A percentile compares a stretch with the other conserved stretches of the same genome.
phyloP scores from a whole-genome alignment of 2,113 vertebrate species.

The Panurus biarmicus region DNA sequence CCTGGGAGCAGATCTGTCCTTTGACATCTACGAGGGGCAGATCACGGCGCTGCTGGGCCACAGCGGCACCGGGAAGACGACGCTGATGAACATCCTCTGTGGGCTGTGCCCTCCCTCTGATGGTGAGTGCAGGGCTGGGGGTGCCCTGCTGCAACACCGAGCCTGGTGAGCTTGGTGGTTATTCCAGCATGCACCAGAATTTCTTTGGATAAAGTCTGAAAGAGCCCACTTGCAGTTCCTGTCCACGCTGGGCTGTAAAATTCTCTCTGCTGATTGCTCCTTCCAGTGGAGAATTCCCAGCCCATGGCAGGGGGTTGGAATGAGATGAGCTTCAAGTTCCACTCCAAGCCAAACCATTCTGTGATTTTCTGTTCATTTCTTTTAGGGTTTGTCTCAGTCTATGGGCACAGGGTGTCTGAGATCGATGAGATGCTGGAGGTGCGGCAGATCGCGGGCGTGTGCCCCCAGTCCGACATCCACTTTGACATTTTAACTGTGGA shows the following conservation, averaged over 20 bases:
- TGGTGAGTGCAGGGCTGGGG: constrained; percentile 54
- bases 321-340: too few relatives aligned
- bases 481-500: constrained; percentile 94
- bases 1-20: constrained; percentile 80
- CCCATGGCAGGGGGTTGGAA: neutral
- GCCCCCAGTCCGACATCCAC: constrained; percentile 93
- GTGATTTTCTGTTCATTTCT: fast-evolving
- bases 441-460: constrained; percentile 89
- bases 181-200: fast-evolving
- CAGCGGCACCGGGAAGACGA: constrained; percentile 94
- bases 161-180: fast-evolving
- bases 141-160: neutral
- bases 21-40: constrained; percentile 95
- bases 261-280: neutral
- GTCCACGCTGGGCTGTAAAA: fast-evolving
- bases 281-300: neutral
- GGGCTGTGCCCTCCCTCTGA: constrained; percentile 85
- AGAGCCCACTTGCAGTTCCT: fast-evolving
- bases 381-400: constrained; percentile 86
- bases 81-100: constrained; percentile 94
- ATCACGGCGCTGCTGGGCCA: constrained; percentile 95
- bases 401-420: constrained; percentile 84
- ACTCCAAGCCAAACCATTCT: fast-evolving
- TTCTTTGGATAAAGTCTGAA: neutral
- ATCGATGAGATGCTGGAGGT: constrained; percentile 87